A percentile compares a stretch with the other conserved stretches of the same genome.
Evolutionary conservation across 2,888 invertebrate species (phyloP).

Genomic region (Trichopria drosophilae): DNA sequence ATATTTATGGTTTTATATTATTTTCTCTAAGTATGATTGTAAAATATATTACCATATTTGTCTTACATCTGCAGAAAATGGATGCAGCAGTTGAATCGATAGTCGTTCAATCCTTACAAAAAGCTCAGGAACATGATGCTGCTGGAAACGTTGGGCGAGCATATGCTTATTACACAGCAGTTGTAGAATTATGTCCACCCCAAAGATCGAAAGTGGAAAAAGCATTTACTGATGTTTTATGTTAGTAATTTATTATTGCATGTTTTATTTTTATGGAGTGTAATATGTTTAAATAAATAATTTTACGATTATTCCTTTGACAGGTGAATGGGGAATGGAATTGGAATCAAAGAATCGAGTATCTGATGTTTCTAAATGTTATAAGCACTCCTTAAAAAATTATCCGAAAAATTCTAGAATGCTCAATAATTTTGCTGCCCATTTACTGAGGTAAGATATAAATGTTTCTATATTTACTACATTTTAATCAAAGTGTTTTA

Average conservation of each 20-base stretch:
- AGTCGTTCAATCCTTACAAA: conserved; percentile 41
- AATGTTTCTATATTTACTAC: too few relatives aligned
- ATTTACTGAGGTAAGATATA: conserved; percentile 46
- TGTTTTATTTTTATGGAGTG: not conserved
- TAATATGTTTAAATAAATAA: not conserved
- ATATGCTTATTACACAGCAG: conserved; percentile 48
- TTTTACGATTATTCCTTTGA: conserved; percentile 9
- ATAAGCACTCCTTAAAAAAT: conserved; percentile 43
- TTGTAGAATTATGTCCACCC: conserved; percentile 42
- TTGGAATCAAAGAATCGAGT: conserved; percentile 39
- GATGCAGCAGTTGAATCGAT: conserved; percentile 42
- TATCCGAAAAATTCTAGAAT: conserved; percentile 44
- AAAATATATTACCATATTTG: too few relatives aligned
- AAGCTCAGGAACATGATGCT: conserved; percentile 42
- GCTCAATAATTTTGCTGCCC: conserved; percentile 48
- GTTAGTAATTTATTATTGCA: conserved; percentile 36
- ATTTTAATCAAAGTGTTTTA: too few relatives aligned
- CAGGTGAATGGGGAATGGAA: conserved; percentile 49
- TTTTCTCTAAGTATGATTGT: not conserved
- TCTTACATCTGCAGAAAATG: too few relatives aligned
- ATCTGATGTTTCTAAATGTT: conserved; percentile 42
- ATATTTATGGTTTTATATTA: too few relatives aligned
- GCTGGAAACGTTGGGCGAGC: conserved; percentile 45
- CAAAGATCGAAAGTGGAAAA: conserved; percentile 43
- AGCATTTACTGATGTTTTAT: conserved; percentile 45